Evolutionary conservation across 2,888 invertebrate species (phyloP).

Genomic region (Agrotis exclamationis): DNA sequence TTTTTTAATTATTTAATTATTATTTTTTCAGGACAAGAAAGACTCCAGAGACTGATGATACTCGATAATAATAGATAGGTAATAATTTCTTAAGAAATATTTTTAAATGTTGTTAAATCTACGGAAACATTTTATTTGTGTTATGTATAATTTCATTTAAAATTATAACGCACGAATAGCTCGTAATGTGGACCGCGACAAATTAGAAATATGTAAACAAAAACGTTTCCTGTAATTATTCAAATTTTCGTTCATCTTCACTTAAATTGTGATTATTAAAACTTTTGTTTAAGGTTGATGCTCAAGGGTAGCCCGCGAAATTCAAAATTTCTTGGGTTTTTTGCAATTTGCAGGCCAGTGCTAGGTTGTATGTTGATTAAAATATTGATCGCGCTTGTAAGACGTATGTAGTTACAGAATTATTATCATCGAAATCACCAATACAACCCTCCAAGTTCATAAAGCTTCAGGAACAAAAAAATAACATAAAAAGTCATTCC

Average conservation of each 20-base stretch:
- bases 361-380: no score
- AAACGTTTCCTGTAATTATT: not conserved
- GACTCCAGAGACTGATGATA: conserved; percentile 42
- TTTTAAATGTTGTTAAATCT: not conserved
- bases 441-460: no score
- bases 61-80: conserved; percentile 35
- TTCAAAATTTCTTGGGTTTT: no score
- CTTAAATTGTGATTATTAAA: not conserved
- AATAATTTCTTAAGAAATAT: not conserved
- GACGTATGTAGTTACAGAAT: no score
- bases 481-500: no score
- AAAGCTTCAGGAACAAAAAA: no score
- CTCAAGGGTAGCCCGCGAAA: no score
- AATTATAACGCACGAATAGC: not conserved
- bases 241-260: not conserved
- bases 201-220: not conserved
- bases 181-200: no score
- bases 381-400: no score
- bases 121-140: not conserved
- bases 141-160: not conserved
- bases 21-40: conserved; percentile 43
- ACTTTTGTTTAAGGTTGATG: no score
- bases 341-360: no score
- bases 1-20: not conserved
- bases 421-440: no score